Conservation (phyloP, 92 coral and sea anemone species). For the Porites lobata region DNA sequence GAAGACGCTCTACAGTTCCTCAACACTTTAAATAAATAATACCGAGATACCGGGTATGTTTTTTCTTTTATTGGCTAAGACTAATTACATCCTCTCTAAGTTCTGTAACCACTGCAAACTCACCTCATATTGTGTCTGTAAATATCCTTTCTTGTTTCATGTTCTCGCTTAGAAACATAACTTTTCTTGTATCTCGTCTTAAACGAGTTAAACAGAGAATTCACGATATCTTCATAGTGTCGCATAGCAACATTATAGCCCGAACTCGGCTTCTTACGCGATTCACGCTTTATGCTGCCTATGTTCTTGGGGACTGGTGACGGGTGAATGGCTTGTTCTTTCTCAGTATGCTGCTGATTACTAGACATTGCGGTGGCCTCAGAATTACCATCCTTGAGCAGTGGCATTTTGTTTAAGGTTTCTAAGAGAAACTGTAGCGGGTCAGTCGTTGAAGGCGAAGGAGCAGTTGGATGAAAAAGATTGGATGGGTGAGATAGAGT, state of each 20-base stretch:
- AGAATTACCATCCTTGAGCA: background rate
- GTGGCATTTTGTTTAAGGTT: slow-evolving; percentile 76
- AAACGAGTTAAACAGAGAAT: slow-evolving; percentile 77
- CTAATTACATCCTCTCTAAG: too few relatives aligned
- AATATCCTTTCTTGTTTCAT: slow-evolving; percentile 90
- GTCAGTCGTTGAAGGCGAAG: slow-evolving; percentile 6
- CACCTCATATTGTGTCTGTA: slow-evolving; percentile 97
- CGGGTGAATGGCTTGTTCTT: background rate
- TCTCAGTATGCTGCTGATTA: slow-evolving; percentile 14
- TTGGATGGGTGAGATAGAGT: slow-evolving; percentile 70
- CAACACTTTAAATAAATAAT: too few relatives aligned
- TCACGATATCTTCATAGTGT: slow-evolving; percentile 92
- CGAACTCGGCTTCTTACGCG: background rate
- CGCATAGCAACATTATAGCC: slow-evolving; percentile 50
- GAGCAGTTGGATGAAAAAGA: slow-evolving; percentile 7
- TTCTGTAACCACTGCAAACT: background rate
- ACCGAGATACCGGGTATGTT: too few relatives aligned
- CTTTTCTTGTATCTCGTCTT: slow-evolving; percentile 73
- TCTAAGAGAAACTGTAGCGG: slow-evolving; percentile 76
- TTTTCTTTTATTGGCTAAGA: too few relatives aligned
- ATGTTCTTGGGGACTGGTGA: slow-evolving; percentile 33
- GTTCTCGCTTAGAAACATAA: slow-evolving; percentile 82
- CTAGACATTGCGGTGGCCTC: background rate
- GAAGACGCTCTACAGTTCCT: too few relatives aligned
- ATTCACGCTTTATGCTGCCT: background rate